Base-by-base conservation (phyloP, 2,797 vertebrate genomes). In the Rhinoraja longicauda region DNA sequence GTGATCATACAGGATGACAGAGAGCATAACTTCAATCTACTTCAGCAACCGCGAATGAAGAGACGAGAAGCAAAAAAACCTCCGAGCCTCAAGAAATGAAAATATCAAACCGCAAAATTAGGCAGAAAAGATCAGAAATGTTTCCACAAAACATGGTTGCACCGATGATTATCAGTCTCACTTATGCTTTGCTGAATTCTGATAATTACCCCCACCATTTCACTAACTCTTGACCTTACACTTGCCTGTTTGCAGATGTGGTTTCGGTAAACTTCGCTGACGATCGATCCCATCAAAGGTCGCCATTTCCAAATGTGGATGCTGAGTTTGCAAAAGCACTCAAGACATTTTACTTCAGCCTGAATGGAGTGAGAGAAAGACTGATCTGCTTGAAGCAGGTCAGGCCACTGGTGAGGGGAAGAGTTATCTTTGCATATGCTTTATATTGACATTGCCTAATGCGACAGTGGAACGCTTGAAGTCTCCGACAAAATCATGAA, bases 321-420 rank as follows among this genome's bases (percentile, higher is more conserved):
- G 90, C 90, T 57, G 70, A 75, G 90, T 92, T 92, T 75, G 90
- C 70, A 39, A 92, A 92, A n/a, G 90, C 90, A 53, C 90, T 92
- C 39, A 92, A 73, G 39, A 57, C 70, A 13, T 92, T 92, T 75
- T 92, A 92, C 5, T 92, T 92, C 90, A 92, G 70, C 70, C 73
- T 78, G 92, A 62, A 3, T 93, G 72, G 92, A 81, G 92, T 64
- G 62, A 93, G 62, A 93, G 92, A 59, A 64, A 79, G 78, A 81
- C 76, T 93, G 24, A 93, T 78, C 24, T 59, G 59, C 36, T n/a
- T 93, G 76, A 93, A 81, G 45, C 76, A 93, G 76, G n/a, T 67
- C 75, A 64, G 92, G 78, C 92, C 92, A 78, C 62, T 93, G 76
- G 76, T 93, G 67, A 81, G 90, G 45, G 2, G 39, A 15, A 26